Evolutionary conservation across 1,140 invertebrate genomes (phyloP), one percentile per base, ranked within the genome.

Genomic region (Drosophila ficusphila): DNA sequence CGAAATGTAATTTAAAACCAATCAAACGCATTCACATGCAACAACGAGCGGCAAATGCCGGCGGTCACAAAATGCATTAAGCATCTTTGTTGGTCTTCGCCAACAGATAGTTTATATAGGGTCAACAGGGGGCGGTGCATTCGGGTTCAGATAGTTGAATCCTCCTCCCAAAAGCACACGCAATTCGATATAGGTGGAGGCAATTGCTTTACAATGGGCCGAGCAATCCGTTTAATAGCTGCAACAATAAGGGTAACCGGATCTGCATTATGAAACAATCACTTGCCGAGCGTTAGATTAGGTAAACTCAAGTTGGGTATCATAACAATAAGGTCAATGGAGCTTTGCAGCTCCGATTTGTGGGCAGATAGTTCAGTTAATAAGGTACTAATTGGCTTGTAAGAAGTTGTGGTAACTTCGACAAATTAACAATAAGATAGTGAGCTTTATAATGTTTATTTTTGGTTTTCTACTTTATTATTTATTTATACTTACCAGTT

Each of bases 1-100:
- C 14, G 60, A 62, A 75, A 85, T 85, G 58, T 76, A 83, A 85
- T 83, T 76, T 68, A 76, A 76, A 85, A 79, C 41, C 79, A 85
- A 79, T 85, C 79, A 85, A 75, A 75, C 36, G 79, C 79, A 83
- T 71, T 52, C 70, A 67, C 51, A 85, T 85, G 71, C 64, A 76
- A 79, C 70, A 79, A 19, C 52, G 47, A 44, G 33, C 44, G 53
- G 42, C 52, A 58, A 83, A 54, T 75, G 79, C 64, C 65, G 42
- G 34, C 41, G 78, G 78, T 60, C 48, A 77, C 56, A 67, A 79
- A 85, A 83, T 56, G 60, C 62, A 83, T 83, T 78, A 69, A 62
- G 44, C 69, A 64, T 65, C 62, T 60, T 64, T 58, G 65, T 60
- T 64, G 58, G 19, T n/a, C 39, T n/a, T 18, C 4, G 7, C 9